Percentiles rank a stretch among this genome's conserved stretches.
Evolutionary conservation across 2,113 vertebrate species (phyloP).

Genomic region (Hyperoodon ampullatus): DNA sequence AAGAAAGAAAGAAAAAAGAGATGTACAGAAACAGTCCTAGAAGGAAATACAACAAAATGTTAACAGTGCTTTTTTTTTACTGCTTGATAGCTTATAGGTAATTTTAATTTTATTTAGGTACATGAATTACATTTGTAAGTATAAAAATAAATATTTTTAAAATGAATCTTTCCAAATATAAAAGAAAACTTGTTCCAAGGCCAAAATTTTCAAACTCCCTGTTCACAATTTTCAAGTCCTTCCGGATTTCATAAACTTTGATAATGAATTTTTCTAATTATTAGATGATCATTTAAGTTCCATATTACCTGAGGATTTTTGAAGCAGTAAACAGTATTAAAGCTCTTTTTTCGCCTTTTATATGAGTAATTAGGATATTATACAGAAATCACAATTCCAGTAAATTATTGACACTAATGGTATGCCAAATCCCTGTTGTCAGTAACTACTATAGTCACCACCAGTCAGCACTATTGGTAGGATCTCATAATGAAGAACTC

Average conservation of each 20-base stretch:
- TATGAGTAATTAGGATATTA: not conserved
- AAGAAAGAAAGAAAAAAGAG: not conserved
- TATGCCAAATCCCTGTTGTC: not conserved
- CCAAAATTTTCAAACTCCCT: constrained; percentile 28
- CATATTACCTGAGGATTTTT: constrained; percentile 25
- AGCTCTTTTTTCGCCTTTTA: constrained; percentile 38
- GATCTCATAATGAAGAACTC: not conserved
- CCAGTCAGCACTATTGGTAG: not conserved
- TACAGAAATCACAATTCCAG: constrained; percentile 21
- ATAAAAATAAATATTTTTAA: constrained; percentile 45
- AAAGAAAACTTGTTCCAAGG: constrained; percentile 39
- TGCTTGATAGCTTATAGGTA: not conserved
- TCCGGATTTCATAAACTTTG: constrained; percentile 14
- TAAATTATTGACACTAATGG: not conserved
- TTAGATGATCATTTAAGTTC: constrained; percentile 8
- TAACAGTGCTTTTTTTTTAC: constrained; percentile 12
- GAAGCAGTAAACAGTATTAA: constrained; percentile 21
- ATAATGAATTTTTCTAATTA: constrained; percentile 37
- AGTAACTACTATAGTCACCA: not conserved
- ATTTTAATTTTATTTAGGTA: constrained; percentile 59
- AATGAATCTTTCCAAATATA: constrained; percentile 42
- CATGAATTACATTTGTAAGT: not conserved
- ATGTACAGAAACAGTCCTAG: not conserved
- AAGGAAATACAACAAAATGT: constrained; percentile 46
- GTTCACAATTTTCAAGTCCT: constrained; percentile 42